Conservation (phyloP, 2,888 invertebrate genomes). For the Minunthozetes semirufus region DNA sequence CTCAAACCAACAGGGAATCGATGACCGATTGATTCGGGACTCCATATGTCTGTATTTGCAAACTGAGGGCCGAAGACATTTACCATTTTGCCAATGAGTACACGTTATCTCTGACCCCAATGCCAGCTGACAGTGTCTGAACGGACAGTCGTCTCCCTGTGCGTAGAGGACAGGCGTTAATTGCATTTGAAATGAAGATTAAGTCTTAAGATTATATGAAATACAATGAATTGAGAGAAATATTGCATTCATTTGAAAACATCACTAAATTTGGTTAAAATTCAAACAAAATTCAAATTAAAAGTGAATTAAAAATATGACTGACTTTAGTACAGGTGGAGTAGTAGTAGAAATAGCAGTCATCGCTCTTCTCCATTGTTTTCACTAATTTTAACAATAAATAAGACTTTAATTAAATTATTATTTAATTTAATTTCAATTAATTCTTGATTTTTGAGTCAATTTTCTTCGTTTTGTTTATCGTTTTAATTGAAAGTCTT, state of each 20-base stretch:
- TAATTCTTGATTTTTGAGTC: background rate
- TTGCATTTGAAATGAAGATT: background rate
- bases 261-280: background rate
- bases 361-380: slow-evolving; percentile 47
- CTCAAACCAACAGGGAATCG: slow-evolving; percentile 80
- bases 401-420: background rate
- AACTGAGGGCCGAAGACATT: slow-evolving; percentile 62
- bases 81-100: slow-evolving; percentile 71
- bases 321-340: slow-evolving; percentile 75
- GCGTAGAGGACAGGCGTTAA: background rate
- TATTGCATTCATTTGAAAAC: background rate
- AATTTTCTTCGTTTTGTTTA: background rate
- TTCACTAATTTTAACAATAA: background rate
- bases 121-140: slow-evolving; percentile 75
- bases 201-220: background rate
- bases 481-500: background rate
- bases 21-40: slow-evolving; percentile 70
- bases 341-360: slow-evolving; percentile 83
- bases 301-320: slow-evolving; percentile 31
- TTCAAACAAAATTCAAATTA: slow-evolving; percentile 13
- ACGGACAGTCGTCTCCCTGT: slow-evolving; percentile 71
- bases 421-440: background rate
- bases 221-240: background rate
- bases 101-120: slow-evolving; percentile 75
- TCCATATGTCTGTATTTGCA: slow-evolving; percentile 81